Conservation (phyloP, 2,113 vertebrate genomes). For the Epinephelus cyanopodus region DNA sequence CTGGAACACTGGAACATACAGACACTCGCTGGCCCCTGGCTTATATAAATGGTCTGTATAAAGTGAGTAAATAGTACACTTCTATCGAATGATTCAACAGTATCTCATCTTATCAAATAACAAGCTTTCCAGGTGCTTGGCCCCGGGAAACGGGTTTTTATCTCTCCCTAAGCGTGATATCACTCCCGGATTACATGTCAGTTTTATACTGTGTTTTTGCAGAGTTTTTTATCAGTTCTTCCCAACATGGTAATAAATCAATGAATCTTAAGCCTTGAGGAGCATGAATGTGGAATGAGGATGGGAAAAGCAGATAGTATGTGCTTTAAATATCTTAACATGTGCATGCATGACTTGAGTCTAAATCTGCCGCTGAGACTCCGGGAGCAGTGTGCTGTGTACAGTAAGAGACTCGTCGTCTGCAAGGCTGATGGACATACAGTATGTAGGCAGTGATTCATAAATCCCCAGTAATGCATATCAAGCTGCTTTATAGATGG, state of each 20-base stretch:
- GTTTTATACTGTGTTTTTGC: not conserved
- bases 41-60: not conserved
- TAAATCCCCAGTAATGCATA: constrained; percentile 20
- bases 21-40: not conserved
- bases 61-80: not conserved
- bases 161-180: not conserved
- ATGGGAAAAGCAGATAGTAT: constrained; percentile 8
- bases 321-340: constrained; percentile 20
- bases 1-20: not conserved
- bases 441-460: constrained; percentile 7
- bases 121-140: not conserved
- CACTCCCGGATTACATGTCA: not conserved
- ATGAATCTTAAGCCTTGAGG: not conserved
- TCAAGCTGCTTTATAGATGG: constrained; percentile 3
- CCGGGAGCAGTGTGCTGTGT: not conserved
- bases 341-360: constrained; percentile 6
- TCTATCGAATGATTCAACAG: not conserved
- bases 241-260: constrained; percentile 14
- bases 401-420: not conserved
- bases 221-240: constrained; percentile 4
- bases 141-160: no score
- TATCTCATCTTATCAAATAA: not conserved
- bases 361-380: not conserved
- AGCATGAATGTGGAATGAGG: not conserved
- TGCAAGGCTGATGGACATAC: constrained; percentile 5